Evolutionary conservation across 2,113 vertebrate species (phyloP), one percentile per base, ranked within the genome.

Genomic region (Poeciliopsis retropinna): DNA sequence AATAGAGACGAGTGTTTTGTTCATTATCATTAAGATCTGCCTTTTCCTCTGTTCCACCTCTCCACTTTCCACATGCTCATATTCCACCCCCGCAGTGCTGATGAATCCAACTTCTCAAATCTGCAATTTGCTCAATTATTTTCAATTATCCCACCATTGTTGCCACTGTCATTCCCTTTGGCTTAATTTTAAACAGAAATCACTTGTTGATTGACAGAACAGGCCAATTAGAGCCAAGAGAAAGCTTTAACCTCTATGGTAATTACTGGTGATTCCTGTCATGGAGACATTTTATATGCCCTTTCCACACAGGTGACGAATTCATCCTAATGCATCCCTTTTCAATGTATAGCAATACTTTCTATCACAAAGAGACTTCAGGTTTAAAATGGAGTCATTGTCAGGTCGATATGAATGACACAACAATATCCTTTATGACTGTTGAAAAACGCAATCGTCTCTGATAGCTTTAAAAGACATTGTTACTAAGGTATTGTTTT

Each of bases 191-290:
- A 87, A 94, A 80, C 89, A 84, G 76, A 92, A 93, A 93, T 91
- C 91, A 93, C 93, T 91, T 93, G 93, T 92, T 94, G 94, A 95
- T 93, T 94, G 93, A 93, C 94, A 92, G 93, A 85, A 87, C 89
- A 88, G 90, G 88, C 90, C 90, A 92, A 93, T 89, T 92, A 92
- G 89, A 91, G 82, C 81, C 75, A 76, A 83, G 79, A 87, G 82
- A 79, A 89, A 90, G 89, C 81, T 86, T 69, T 82, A 87, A 87
- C 80, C 90, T 76, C 81, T 67, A 28, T 63, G 87, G 89, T 90
- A 94, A 94, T 94, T 91, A 92, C 82, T 34, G 78, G 76, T 83
- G 89, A 92, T 91, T 90, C 89, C 92, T 93, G 92, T 93, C 93
- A 91, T 76, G 82, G 83, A 88, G 86, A 80, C 76, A 74, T 86